Conservation (phyloP, 1,140 invertebrate genomes). For the Aphaenogaster rudis region DNA sequence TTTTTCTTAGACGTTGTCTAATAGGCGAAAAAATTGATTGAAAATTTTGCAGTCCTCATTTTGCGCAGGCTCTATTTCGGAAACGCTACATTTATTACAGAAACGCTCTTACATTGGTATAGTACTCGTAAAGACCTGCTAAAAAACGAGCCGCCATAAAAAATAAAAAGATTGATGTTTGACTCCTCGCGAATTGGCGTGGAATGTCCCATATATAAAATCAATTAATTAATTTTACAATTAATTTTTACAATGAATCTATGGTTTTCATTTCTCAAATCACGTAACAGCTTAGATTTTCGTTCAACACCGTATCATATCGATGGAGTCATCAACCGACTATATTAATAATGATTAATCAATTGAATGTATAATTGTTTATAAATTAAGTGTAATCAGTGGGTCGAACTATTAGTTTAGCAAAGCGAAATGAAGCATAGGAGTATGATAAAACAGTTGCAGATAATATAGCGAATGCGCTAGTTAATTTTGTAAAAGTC, state of each 20-base stretch:
- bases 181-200: no score
- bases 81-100: no score
- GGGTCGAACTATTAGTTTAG: neutral
- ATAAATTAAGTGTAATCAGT: slow-evolving; percentile 14
- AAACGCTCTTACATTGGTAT: no score
- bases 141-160: no score
- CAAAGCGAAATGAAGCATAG: neutral
- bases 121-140: no score
- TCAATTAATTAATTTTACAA: neutral
- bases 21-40: no score
- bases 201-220: neutral
- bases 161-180: no score
- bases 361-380: slow-evolving; percentile 31
- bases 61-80: no score
- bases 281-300: neutral
- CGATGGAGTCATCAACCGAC: neutral
- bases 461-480: slow-evolving; percentile 24
- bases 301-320: neutral
- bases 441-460: slow-evolving; percentile 37
- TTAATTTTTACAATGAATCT: neutral
- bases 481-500: slow-evolving; percentile 47
- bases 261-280: neutral
- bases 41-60: no score
- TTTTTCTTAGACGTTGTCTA: no score
- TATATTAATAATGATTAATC: slow-evolving; percentile 34